phyloP scores from a whole-genome alignment of 37 sponge, comb jelly and placozoan species.

The Aplysina aerophoba region DNA sequence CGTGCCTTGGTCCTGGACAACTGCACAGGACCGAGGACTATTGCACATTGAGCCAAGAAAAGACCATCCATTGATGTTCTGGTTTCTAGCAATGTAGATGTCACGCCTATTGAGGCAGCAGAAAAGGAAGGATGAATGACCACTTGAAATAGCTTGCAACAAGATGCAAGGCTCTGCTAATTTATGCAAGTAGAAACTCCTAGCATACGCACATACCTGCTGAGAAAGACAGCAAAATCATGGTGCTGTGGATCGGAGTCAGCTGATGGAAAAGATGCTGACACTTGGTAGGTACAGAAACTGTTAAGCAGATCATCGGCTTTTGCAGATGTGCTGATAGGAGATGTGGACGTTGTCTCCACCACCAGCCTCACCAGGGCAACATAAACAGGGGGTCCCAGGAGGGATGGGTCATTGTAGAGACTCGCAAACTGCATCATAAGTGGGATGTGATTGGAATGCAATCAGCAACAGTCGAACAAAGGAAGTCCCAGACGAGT shows the following conservation, averaged over 20 bases:
- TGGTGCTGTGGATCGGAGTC: slow-evolving; percentile 9
- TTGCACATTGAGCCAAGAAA: slow-evolving; percentile 24
- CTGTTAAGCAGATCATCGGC: slow-evolving; percentile 1
- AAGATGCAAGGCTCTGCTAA: too few species aligned
- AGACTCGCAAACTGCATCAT: slow-evolving; percentile 23
- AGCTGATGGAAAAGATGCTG: background rate
- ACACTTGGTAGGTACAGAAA: slow-evolving; percentile 22
- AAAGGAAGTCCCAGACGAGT: too few species aligned
- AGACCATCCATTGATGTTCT: slow-evolving; percentile 18
- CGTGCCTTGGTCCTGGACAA: slow-evolving; percentile 36
- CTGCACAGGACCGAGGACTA: slow-evolving; percentile 11
- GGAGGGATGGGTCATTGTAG: slow-evolving; percentile 9
- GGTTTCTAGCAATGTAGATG: background rate
- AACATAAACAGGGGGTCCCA: slow-evolving; percentile 4
- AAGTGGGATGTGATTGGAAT: too few species aligned
- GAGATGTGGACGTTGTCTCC: slow-evolving; percentile 16
- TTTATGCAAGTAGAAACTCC: background rate
- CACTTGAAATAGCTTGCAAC: too few species aligned
- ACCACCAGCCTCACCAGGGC: slow-evolving; percentile 2
- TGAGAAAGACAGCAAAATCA: slow-evolving; percentile 30
- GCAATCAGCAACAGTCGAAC: too few species aligned
- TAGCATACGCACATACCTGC: too few species aligned
- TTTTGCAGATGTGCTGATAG: background rate
- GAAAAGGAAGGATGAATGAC: background rate
- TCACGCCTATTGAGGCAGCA: background rate